phyloP scores from a whole-genome alignment of 1,140 invertebrate species.

The Anastrepha ludens region DNA sequence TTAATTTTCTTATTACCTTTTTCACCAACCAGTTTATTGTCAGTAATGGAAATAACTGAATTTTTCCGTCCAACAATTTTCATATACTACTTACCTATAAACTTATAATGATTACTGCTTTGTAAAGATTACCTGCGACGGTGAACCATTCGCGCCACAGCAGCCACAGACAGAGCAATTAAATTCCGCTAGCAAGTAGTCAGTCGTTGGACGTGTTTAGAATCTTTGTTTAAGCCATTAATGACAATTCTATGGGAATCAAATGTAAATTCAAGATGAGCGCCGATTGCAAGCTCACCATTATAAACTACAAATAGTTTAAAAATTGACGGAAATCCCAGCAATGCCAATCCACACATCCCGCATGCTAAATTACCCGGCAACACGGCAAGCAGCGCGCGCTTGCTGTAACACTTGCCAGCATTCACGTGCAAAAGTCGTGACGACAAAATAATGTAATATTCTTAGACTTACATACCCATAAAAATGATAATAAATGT shows the following conservation, averaged over 20 bases:
- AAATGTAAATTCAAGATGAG: conserved; percentile 30
- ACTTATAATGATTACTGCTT: too few relatives aligned
- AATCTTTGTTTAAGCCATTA: conserved; percentile 38
- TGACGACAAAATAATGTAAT: conserved; percentile 41
- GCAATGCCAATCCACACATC: background rate
- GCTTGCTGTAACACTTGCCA: background rate
- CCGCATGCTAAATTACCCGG: conserved; percentile 6
- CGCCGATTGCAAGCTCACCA: background rate
- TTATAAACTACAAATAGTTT: conserved; percentile 19
- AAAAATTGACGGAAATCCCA: conserved; percentile 12
- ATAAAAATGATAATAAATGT: background rate
- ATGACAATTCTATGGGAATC: background rate
- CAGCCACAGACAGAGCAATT: background rate
- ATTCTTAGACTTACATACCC: background rate
- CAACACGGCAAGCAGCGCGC: background rate
- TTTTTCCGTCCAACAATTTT: too few relatives aligned
- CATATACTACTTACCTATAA: too few relatives aligned
- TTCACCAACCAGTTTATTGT: too few relatives aligned
- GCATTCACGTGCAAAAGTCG: conserved; percentile 45
- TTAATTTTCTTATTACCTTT: too few relatives aligned
- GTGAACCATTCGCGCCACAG: background rate
- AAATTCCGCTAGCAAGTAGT: background rate
- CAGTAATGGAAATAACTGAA: too few relatives aligned
- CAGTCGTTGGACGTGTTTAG: background rate
- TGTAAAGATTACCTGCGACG: too few relatives aligned